A percentile compares a stretch with the other conserved stretches of the same genome.
Evolutionary conservation across 2,888 invertebrate genomes (phyloP).

Genomic region (Drosophila cognata): DNA sequence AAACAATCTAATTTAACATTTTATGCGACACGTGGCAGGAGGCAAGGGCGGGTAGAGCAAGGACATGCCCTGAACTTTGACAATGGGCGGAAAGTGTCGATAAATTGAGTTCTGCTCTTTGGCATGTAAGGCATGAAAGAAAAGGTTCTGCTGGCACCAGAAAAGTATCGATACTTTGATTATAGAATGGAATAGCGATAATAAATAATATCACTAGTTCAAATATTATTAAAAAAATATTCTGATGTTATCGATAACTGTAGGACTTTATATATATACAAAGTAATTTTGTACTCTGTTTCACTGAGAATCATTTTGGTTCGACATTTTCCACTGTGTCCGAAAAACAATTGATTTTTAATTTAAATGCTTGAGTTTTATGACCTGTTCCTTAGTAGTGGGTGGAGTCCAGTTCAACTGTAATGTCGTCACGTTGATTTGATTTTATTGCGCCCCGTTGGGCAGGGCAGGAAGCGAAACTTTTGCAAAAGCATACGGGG

Average conservation of each 20-base stretch:
- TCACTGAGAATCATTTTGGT: not conserved
- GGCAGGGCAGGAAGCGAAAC: constrained; percentile 30
- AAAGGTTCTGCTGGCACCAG: not conserved
- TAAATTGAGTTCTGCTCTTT: not conserved
- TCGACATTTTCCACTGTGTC: constrained; percentile 14
- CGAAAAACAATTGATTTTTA: constrained; percentile 74
- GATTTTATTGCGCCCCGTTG: constrained; percentile 72
- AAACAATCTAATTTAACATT: constrained; percentile 74
- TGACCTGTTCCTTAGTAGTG: constrained; percentile 34
- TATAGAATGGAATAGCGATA: not conserved
- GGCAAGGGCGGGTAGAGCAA: not conserved
- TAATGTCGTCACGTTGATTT: constrained; percentile 79
- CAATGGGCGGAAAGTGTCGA: constrained; percentile 11
- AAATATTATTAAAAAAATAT: not conserved
- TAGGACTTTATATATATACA: not conserved
- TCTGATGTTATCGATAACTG: not conserved
- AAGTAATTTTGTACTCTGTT: not conserved
- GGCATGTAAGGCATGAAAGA: not conserved
- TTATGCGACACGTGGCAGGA: constrained; percentile 63
- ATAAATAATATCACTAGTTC: not conserved
- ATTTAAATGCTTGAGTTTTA: constrained; percentile 73
- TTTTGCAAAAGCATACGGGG: constrained; percentile 17
- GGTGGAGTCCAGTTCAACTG: constrained; percentile 35
- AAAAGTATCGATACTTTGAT: not conserved
- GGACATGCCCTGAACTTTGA: not conserved